Evolutionary conservation across 1,140 invertebrate species (phyloP).

Genomic region (Mylabris phalerata): DNA sequence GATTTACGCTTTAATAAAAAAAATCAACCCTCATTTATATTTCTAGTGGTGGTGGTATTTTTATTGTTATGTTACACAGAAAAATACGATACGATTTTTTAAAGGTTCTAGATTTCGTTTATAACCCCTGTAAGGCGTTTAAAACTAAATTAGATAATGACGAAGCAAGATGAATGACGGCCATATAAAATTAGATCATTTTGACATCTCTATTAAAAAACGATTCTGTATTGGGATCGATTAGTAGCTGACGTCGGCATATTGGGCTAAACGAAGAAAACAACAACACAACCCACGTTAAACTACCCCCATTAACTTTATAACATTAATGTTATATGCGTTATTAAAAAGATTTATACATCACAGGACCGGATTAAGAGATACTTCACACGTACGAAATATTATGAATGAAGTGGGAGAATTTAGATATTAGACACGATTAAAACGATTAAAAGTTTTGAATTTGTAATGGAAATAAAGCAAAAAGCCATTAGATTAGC

Average conservation of each 20-base stretch:
- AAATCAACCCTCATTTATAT: no score
- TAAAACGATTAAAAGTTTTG: no score
- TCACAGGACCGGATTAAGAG: background rate
- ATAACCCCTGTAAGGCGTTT: background rate
- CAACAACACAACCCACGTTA: background rate
- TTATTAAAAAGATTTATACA: background rate
- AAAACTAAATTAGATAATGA: conserved; percentile 13
- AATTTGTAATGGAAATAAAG: no score
- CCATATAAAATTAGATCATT: conserved; percentile 21
- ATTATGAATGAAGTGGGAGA: no score
- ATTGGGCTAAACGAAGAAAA: conserved; percentile 10
- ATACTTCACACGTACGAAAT: background rate
- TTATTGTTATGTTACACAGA: no score
- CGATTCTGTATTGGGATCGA: conserved; percentile 11
- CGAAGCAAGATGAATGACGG: conserved; percentile 14
- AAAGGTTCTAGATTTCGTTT: no score
- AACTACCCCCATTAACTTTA: conserved; percentile 19
- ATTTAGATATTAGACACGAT: no score
- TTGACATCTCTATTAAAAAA: conserved; percentile 21
- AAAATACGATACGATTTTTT: no score
- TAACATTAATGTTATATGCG: conserved; percentile 5
- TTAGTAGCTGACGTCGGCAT: conserved; percentile 13
- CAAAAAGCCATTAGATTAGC: no score
- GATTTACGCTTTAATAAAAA: no score
- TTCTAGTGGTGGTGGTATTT: no score